A percentile compares a stretch with the other conserved stretches of the same genome.
These are phyloP conservation scores for Micrasema minimum DNA, from an alignment of 1,140 invertebrate species.

Conservation along the genomic window DNA sequence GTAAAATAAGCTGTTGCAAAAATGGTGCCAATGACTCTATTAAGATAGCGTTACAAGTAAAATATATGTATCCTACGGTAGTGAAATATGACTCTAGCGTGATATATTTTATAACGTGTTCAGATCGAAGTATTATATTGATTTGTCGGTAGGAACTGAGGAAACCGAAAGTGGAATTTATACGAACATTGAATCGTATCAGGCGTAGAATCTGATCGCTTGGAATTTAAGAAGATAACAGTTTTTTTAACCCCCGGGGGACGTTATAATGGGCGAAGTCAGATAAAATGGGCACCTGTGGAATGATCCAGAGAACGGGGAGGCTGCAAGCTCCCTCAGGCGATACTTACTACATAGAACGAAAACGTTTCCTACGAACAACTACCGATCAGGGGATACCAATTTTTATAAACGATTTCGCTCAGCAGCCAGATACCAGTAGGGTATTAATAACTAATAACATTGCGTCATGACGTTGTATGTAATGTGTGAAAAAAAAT, in stretches of 20 bases:
- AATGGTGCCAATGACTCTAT: slow-evolving; percentile 26
- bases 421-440: no score
- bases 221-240: slow-evolving; percentile 29
- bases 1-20: slow-evolving; percentile 2
- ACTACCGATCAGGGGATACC: no score
- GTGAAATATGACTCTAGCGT: neutral
- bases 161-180: slow-evolving; percentile 24
- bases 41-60: slow-evolving; percentile 3
- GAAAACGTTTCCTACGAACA: no score
- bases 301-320: slow-evolving; percentile 13
- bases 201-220: neutral
- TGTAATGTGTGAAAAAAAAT: no score
- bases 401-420: no score
- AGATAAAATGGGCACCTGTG: slow-evolving; percentile 26
- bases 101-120: neutral
- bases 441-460: no score
- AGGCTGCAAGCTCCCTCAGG: slow-evolving; percentile 14
- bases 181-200: slow-evolving; percentile 19
- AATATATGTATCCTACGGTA: neutral
- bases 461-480: no score
- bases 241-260: slow-evolving; percentile 17
- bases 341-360: neutral
- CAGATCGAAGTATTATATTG: slow-evolving; percentile 2
- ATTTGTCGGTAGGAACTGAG: slow-evolving; percentile 28
- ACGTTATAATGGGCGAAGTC: slow-evolving; percentile 14